phyloP scores from a whole-genome alignment of 2,888 invertebrate species.

The Thymelicus lineola region DNA sequence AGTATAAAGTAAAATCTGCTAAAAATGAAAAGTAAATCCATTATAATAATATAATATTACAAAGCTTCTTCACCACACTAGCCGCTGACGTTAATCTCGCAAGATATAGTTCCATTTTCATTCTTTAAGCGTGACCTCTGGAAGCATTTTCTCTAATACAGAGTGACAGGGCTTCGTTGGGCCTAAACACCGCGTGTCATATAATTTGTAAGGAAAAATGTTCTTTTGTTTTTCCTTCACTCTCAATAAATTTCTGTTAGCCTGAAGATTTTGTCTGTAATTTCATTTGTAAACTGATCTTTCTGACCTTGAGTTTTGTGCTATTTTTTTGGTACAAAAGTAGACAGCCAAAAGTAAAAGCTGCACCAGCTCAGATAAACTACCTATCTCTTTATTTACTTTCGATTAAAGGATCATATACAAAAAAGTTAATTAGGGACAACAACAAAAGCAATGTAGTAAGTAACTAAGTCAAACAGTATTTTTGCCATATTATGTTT shows the following conservation, averaged over 20 bases:
- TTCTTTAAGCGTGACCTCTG: constrained; percentile 25
- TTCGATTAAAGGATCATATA: too few relatives aligned
- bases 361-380: too few relatives aligned
- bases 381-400: too few relatives aligned
- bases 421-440: too few relatives aligned
- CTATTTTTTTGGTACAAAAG: too few relatives aligned
- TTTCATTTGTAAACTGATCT: not conserved
- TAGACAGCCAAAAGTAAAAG: too few relatives aligned
- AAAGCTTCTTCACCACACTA: not conserved
- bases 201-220: constrained; percentile 41
- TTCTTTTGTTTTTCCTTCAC: constrained; percentile 37
- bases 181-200: constrained; percentile 33
- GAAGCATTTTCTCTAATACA: constrained; percentile 41
- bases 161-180: constrained; percentile 45
- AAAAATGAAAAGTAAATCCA: not conserved
- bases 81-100: not conserved
- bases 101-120: constrained; percentile 25
- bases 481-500: too few relatives aligned
- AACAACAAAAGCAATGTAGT: too few relatives aligned
- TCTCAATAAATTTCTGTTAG: constrained; percentile 34
- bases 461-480: too few relatives aligned
- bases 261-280: constrained; percentile 19
- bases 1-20: not conserved
- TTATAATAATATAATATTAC: not conserved
- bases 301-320: too few relatives aligned